Percentiles rank a stretch among this genome's conserved stretches.
Conservation (phyloP, 2,113 vertebrate species). For the Cyrtonyx montezumae region DNA sequence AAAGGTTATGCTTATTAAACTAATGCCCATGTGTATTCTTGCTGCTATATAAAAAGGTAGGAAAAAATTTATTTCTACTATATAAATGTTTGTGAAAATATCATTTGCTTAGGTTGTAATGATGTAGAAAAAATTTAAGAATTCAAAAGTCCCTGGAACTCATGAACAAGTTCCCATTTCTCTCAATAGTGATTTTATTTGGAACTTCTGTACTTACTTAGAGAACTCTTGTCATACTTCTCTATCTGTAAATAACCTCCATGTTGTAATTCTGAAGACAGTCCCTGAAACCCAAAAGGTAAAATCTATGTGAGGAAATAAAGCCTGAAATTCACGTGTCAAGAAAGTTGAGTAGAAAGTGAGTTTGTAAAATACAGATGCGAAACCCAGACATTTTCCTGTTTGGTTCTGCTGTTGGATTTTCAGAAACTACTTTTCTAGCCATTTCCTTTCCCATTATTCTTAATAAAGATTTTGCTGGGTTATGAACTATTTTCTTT, state of each 20-base stretch:
- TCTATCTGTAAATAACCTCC: not conserved
- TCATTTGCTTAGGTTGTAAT: not conserved
- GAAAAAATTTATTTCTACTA: not conserved
- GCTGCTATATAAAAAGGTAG: not conserved
- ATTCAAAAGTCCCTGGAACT: not conserved
- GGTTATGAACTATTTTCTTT: constrained; percentile 73
- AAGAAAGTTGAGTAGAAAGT: constrained; percentile 51
- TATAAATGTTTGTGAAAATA: not conserved
- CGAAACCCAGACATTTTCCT: constrained; percentile 75
- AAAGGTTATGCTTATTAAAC: not conserved
- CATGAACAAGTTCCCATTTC: not conserved
- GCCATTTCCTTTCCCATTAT: constrained; percentile 70
- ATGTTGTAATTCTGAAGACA: not conserved
- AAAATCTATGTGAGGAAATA: constrained; percentile 3
- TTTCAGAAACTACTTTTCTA: constrained; percentile 76
- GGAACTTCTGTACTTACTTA: not conserved
- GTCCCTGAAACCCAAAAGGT: not conserved
- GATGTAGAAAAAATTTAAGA: not conserved
- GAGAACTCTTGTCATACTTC: not conserved
- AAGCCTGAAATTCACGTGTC: constrained; percentile 35
- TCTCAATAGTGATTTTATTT: not conserved
- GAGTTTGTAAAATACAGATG: constrained; percentile 71
- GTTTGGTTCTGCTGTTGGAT: constrained; percentile 67
- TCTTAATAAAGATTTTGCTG: constrained; percentile 77
- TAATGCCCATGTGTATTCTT: not conserved